Evolutionary conservation across 2,888 invertebrate genomes (phyloP).

Genomic region (Cosmia pyralina): DNA sequence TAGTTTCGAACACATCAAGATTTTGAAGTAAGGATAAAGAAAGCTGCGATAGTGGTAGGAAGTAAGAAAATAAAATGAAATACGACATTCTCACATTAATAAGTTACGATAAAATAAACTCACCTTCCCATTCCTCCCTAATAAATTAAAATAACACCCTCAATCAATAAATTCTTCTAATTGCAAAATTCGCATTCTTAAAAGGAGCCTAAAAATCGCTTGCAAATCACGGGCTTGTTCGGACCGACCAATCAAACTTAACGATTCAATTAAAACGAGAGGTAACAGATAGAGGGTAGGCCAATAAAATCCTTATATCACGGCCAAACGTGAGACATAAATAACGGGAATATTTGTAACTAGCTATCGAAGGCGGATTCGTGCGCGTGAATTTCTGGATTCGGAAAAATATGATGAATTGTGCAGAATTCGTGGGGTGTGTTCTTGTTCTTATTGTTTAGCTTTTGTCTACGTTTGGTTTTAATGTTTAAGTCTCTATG

Average conservation of each 20-base stretch:
- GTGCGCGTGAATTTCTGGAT: slow-evolving; percentile 45
- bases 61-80: slow-evolving; percentile 5
- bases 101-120: slow-evolving; percentile 31
- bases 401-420: slow-evolving; percentile 63
- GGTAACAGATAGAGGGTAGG: slow-evolving; percentile 67
- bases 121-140: slow-evolving; percentile 17
- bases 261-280: slow-evolving; percentile 80
- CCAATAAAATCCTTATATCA: slow-evolving; percentile 83
- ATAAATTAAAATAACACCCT: slow-evolving; percentile 53
- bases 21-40: not conserved
- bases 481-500: not conserved
- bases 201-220: slow-evolving; percentile 54
- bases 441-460: slow-evolving; percentile 37
- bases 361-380: slow-evolving; percentile 43
- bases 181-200: slow-evolving; percentile 58
- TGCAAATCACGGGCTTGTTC: slow-evolving; percentile 55
- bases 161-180: slow-evolving; percentile 53
- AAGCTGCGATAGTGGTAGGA: not conserved
- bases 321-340: slow-evolving; percentile 77
- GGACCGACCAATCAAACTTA: slow-evolving; percentile 75
- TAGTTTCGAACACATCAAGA: no score
- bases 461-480: slow-evolving; percentile 12
- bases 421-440: slow-evolving; percentile 71
- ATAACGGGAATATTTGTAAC: slow-evolving; percentile 71
- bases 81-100: slow-evolving; percentile 1